Evolutionary conservation across 2,113 vertebrate genomes (phyloP), one percentile per base, ranked within the genome.

Genomic region (Lasiurus cinereus): DNA sequence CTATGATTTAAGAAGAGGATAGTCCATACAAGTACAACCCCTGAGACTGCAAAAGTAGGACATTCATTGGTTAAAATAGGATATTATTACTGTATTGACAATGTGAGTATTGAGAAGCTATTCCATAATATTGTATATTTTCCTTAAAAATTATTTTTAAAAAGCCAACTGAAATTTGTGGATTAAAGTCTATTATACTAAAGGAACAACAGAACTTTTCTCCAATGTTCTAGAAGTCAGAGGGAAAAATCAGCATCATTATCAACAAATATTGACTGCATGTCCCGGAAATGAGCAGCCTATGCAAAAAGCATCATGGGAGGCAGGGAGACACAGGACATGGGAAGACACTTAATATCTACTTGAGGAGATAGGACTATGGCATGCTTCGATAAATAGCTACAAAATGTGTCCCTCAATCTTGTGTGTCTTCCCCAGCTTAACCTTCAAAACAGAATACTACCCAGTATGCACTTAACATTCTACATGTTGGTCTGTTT

Each of bases 31-130:
- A 82, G 52, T n/a, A 62, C 6, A 85, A 33, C 59, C 11, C 33
- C 84, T 13, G 48, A 90, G 79, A 72, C 19, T 69, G 31, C n/a
- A 72, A 90, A 82, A 22, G 24, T 22, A 88, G 66, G 52, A 46
- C 54, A 79, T 62, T 43, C 77, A 74, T 14, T 78, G 33, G 72
- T 90, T 93, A 84, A 90, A 95, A 93, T 1, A 88, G 39, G 78
- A 6, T 7, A 33, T 59, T 50, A 66, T 46, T 52, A 39, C 33
- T 64, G 12, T 70, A 46, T 5, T 77, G 24, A 74, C 6, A 50
- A 87, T 54, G 27, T 43, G 77, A 43, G 22, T 62, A 83, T 72
- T 93, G 88, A 82, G 46, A 54, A 82, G 52, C 19, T 52, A 56
- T 6, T 24, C 80, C 62, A 64, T 56, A 64, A 88, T 62, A 29